Conservation (phyloP, 2,113 vertebrate genomes). For the Dipodomys merriami region DNA sequence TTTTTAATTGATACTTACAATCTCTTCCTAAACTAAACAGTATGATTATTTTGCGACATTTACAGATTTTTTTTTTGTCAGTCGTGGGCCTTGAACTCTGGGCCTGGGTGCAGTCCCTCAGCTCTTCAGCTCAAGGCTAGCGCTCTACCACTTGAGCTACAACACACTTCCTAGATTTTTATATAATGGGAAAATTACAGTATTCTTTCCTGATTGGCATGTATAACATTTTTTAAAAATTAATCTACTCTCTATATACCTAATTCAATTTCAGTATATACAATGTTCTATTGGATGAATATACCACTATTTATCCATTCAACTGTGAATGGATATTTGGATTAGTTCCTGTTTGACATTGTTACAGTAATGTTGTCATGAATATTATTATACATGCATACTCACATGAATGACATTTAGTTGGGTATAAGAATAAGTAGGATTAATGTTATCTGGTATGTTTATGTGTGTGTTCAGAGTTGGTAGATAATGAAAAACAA, state of each 20-base stretch:
- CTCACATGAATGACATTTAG: not conserved
- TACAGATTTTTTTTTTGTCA: no score
- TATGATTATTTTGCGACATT: not conserved
- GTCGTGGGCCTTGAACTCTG: no score
- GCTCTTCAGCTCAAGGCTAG: no score
- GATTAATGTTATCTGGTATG: not conserved
- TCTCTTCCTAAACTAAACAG: not conserved
- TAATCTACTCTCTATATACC: not conserved
- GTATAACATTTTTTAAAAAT: conserved; percentile 31
- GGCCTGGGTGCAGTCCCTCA: no score
- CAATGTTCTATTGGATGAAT: not conserved
- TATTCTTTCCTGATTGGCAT: not conserved
- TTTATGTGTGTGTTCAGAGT: not conserved
- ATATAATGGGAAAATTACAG: not conserved
- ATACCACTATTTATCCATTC: not conserved
- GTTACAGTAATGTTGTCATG: not conserved
- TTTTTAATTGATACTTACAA: not conserved
- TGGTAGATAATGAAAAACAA: not conserved
- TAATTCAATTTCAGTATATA: not conserved
- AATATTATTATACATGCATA: not conserved
- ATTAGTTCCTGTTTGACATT: conserved; percentile 32
- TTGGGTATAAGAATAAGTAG: not conserved
- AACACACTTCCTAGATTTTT: not conserved
- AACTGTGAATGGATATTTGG: not conserved
- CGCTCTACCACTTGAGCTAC: no score